These are phyloP conservation scores for Accipiter virgatus DNA, from an alignment of 2,113 vertebrate species.

Conservation along the genomic window DNA sequence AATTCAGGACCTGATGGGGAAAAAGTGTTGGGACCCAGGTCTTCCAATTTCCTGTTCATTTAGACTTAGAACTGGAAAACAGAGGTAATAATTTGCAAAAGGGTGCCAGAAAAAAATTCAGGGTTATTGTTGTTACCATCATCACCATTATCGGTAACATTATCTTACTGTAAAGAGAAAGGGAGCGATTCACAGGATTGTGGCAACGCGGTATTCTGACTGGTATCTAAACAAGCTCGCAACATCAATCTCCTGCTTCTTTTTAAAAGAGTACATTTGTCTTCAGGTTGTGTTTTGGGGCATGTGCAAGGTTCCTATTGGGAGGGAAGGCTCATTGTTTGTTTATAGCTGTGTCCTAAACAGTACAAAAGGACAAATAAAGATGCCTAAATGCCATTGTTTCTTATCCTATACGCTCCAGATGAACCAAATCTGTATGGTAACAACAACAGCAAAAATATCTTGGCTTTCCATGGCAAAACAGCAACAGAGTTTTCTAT, in stretches of 20 bases:
- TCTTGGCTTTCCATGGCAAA: not conserved
- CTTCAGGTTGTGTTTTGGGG: conserved; percentile 7
- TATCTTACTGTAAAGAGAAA: not conserved
- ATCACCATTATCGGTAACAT: not conserved
- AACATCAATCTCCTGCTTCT: not conserved
- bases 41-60: not conserved
- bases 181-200: not conserved
- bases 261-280: not conserved
- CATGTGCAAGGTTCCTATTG: not conserved
- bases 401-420: not conserved
- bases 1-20: not conserved
- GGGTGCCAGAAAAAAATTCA: not conserved
- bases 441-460: not conserved
- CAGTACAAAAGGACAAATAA: not conserved
- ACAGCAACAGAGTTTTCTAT: conserved; percentile 24
- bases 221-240: not conserved
- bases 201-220: not conserved
- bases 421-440: not conserved
- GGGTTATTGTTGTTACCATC: not conserved
- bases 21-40: not conserved
- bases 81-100: not conserved
- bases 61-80: not conserved
- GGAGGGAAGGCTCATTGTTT: not conserved
- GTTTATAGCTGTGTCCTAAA: not conserved
- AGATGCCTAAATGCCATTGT: not conserved